These are phyloP conservation scores for Acanthosepion pharaonis DNA, from an alignment of 2,888 invertebrate species.

Conservation along the genomic window DNA sequence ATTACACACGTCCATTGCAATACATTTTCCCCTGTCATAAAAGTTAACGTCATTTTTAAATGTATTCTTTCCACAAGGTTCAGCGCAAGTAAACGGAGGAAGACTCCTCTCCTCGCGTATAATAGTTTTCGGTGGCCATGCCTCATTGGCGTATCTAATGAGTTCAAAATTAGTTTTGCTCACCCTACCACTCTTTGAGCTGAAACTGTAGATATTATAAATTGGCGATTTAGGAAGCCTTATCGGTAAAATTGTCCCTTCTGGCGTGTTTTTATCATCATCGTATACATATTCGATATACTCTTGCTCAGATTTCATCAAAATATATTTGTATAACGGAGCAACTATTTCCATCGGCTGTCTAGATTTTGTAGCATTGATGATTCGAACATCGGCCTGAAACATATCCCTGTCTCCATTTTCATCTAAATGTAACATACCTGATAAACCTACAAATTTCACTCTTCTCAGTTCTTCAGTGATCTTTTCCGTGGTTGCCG, in stretches of 20 bases:
- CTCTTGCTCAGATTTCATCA: too few species aligned
- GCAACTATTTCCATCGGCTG: too few species aligned
- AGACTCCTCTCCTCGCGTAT: neutral
- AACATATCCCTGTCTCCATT: slow-evolving; percentile 57
- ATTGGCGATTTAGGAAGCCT: neutral
- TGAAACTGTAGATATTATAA: neutral
- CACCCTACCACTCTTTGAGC: neutral
- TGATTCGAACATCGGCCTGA: slow-evolving; percentile 52
- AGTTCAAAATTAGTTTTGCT: neutral
- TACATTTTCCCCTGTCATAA: neutral
- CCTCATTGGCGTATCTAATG: neutral
- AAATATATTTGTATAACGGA: too few species aligned
- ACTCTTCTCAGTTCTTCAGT: slow-evolving; percentile 54
- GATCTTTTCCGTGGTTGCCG: slow-evolving; percentile 54
- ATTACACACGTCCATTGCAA: slow-evolving; percentile 44
- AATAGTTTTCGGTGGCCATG: neutral
- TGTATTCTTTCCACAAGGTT: neutral
- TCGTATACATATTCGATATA: too few species aligned
- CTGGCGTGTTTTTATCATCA: too few species aligned
- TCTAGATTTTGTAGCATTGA: slow-evolving; percentile 50
- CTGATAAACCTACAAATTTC: slow-evolving; percentile 54
- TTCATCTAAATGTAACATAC: slow-evolving; percentile 52
- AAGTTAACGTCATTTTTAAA: neutral
- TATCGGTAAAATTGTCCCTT: neutral
- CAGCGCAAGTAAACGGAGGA: neutral